Conservation (phyloP, 2,113 vertebrate species). For the Talpa occidentalis region DNA sequence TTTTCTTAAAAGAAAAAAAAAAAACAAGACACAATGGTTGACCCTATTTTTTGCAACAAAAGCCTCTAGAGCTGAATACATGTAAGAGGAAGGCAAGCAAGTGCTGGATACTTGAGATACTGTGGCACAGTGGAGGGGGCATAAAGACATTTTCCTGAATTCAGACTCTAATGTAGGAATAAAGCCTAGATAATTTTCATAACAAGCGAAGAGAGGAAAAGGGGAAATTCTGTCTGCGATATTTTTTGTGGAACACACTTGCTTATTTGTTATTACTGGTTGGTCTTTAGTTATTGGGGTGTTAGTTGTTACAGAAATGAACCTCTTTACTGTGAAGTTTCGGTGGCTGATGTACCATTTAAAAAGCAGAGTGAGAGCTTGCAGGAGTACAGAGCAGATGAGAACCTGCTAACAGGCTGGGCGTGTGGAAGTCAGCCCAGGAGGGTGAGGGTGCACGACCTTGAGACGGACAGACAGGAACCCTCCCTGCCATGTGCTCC, state of each 20-base stretch:
- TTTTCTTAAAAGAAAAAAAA: no score
- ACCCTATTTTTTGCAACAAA: background rate
- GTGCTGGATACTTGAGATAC: background rate
- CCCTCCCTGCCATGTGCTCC: background rate
- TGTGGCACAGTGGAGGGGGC: background rate
- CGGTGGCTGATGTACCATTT: background rate
- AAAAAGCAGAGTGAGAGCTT: background rate
- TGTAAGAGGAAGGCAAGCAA: background rate
- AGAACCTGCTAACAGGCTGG: background rate
- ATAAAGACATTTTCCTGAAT: background rate
- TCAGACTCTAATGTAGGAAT: background rate
- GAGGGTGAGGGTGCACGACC: background rate
- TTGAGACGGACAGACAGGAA: background rate
- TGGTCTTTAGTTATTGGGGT: no score
- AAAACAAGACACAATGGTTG: no score
- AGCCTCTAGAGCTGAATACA: background rate
- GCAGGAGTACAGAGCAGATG: background rate
- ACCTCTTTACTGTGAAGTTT: background rate
- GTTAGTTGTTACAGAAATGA: no score
- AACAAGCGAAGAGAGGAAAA: background rate
- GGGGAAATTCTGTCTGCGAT: background rate
- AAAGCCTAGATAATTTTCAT: background rate
- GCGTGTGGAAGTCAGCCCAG: background rate
- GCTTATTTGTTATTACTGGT: no score
- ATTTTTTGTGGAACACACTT: background rate